Evolutionary conservation across 2,888 invertebrate genomes (phyloP).

Genomic region (Netelia melanura): DNA sequence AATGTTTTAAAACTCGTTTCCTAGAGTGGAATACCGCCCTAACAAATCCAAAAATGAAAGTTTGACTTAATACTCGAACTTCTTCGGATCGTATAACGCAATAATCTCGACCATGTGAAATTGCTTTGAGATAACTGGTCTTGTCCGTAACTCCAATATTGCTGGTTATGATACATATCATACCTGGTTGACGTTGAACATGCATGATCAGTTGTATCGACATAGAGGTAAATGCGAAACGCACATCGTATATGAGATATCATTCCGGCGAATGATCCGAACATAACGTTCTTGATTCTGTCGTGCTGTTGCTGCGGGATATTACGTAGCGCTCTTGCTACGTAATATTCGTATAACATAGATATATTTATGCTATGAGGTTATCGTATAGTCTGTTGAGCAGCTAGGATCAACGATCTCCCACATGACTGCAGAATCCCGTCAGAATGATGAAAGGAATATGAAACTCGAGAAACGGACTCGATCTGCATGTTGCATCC

Average conservation of each 20-base stretch:
- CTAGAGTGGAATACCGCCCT: no score
- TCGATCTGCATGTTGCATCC: background rate
- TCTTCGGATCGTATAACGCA: background rate
- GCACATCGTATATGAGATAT: conserved; percentile 14
- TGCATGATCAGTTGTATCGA: conserved; percentile 12
- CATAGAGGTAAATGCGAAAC: background rate
- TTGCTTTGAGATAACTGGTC: conserved; percentile 5
- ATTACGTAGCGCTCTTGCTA: background rate
- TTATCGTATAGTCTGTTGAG: background rate
- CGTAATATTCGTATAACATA: conserved; percentile 10
- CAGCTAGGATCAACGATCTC: background rate
- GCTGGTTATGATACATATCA: conserved; percentile 33
- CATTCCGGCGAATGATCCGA: conserved; percentile 31
- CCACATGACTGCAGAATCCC: background rate
- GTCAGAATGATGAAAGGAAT: background rate
- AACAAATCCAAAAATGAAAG: no score
- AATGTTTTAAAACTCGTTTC: no score
- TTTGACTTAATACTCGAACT: background rate
- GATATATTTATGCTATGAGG: background rate
- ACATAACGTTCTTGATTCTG: conserved; percentile 5
- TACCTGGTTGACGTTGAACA: conserved; percentile 32
- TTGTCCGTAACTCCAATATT: conserved; percentile 30
- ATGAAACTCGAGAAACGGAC: background rate
- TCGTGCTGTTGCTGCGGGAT: conserved; percentile 21
- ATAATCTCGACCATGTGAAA: background rate